A percentile compares a stretch with the other conserved stretches of the same genome.
phyloP scores from a whole-genome alignment of 2,113 vertebrate species.

The Climacteris rufus region DNA sequence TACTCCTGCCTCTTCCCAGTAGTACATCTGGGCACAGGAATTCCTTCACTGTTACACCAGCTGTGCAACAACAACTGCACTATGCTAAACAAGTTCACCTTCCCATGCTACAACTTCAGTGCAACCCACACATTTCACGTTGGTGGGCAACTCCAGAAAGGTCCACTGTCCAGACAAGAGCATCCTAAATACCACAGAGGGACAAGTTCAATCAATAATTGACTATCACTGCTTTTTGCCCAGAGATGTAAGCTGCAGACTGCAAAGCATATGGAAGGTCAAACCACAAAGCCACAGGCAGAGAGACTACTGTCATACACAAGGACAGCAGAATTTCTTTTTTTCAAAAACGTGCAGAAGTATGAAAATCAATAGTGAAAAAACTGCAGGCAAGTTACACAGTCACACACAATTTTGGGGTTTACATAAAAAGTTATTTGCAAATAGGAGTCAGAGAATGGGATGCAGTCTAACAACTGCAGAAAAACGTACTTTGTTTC shows the following conservation, averaged over 20 bases:
- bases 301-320: neutral
- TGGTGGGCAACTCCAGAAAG: neutral
- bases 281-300: neutral
- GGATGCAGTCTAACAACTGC: neutral
- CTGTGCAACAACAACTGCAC: neutral
- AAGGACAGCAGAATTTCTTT: neutral
- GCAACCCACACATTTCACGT: neutral
- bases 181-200: neutral
- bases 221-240: neutral
- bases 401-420: neutral
- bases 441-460: neutral
- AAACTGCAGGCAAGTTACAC: neutral
- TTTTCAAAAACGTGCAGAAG: neutral
- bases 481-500: neutral
- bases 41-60: neutral
- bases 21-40: neutral
- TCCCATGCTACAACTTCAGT: neutral
- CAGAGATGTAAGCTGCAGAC: neutral
- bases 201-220: neutral
- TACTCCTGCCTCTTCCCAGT: neutral
- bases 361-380: neutral
- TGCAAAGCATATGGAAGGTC: neutral
- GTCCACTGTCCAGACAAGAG: neutral
- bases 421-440: neutral
- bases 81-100: neutral